Evolutionary conservation across 2,797 vertebrate species (phyloP).

Genomic region (Graptemys geographica): DNA sequence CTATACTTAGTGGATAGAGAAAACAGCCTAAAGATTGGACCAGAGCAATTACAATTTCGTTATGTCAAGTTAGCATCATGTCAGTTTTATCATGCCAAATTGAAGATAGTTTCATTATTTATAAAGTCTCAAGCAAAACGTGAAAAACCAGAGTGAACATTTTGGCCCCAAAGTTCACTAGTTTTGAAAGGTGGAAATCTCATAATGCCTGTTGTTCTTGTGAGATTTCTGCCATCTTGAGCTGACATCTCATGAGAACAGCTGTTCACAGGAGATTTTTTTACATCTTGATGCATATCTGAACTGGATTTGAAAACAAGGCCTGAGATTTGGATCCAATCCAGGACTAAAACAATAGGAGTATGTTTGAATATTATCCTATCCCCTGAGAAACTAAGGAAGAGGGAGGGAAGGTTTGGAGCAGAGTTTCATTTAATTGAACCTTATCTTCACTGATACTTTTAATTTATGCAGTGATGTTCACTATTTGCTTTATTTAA

Average conservation of each 20-base stretch:
- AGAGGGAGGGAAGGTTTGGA: background rate
- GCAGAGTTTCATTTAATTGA: background rate
- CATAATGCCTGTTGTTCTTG: constrained; percentile 40
- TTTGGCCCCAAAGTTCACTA: constrained; percentile 37
- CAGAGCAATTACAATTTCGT: background rate
- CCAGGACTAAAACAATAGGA: background rate
- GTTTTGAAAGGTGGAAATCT: constrained; percentile 41
- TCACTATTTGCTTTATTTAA: background rate
- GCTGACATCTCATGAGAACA: background rate
- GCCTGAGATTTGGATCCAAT: background rate
- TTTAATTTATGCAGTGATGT: background rate
- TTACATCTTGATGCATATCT: background rate
- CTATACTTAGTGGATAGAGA: background rate
- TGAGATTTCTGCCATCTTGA: constrained; percentile 42
- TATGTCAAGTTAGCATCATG: background rate
- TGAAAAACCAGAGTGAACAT: constrained; percentile 34
- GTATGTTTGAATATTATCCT: background rate
- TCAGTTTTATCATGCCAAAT: background rate
- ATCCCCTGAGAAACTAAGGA: background rate
- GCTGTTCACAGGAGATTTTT: background rate
- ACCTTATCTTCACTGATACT: background rate
- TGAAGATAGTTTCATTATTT: background rate
- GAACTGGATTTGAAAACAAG: background rate
- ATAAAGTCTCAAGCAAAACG: background rate
- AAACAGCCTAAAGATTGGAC: constrained; percentile 24